Percentiles rank a stretch among this genome's conserved stretches.
These are phyloP conservation scores for Phthorimaea operculella DNA, from an alignment of 1,140 invertebrate species.

Conservation along the genomic window DNA sequence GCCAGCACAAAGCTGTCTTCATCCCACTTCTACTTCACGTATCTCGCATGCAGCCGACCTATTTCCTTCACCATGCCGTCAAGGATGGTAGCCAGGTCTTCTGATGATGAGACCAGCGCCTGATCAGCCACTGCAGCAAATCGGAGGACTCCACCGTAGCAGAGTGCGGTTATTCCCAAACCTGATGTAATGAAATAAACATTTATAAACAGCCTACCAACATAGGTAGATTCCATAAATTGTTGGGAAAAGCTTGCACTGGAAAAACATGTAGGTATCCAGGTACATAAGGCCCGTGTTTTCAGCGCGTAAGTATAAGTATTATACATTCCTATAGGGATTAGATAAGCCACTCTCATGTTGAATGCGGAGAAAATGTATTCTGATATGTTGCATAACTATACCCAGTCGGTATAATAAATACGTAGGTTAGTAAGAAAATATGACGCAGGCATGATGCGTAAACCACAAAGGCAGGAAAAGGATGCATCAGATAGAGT, in stretches of 20 bases:
- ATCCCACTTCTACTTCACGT: conserved; percentile 15
- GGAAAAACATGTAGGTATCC: no score
- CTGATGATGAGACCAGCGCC: conserved; percentile 33
- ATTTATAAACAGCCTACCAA: no score
- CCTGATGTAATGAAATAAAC: conserved; percentile 22
- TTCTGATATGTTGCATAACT: no score
- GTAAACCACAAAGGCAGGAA: conserved; percentile 9
- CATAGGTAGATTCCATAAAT: no score
- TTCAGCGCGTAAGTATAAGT: no score
- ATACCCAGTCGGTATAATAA: no score
- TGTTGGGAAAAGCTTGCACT: no score
- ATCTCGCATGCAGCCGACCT: conserved; percentile 30
- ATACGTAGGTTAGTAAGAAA: no score
- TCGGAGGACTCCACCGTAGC: conserved; percentile 44
- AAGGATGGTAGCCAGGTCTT: conserved; percentile 42
- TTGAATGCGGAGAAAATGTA: no score
- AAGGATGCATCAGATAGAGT: not conserved
- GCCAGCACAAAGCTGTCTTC: conserved; percentile 17
- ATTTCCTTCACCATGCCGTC: conserved; percentile 48
- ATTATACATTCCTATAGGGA: no score
- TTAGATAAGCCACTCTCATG: no score
- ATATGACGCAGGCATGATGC: not conserved
- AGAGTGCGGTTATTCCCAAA: conserved; percentile 52
- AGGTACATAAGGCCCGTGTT: no score
- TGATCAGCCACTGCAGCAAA: conserved; percentile 48